Evolutionary conservation across 2,797 vertebrate species (phyloP).

Genomic region (Cuculus canorus): DNA sequence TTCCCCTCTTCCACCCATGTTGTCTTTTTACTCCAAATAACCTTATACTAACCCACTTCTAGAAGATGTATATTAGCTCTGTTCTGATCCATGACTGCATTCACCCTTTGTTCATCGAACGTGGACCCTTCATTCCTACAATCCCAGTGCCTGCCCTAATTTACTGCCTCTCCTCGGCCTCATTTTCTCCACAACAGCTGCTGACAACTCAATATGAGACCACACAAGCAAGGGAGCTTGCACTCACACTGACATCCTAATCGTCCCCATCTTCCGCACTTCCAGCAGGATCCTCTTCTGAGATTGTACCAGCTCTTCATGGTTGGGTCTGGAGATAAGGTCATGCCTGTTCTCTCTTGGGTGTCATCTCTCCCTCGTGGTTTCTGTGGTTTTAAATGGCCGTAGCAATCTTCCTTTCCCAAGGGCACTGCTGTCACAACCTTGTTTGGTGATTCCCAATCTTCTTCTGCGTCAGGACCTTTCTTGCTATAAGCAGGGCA

Average conservation of each 20-base stretch:
- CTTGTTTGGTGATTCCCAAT: rapidly evolving
- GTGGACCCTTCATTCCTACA: not conserved
- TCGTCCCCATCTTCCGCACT: not conserved
- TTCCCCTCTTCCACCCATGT: not conserved
- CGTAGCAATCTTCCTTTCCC: not conserved
- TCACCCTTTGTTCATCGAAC: not conserved
- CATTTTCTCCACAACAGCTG: rapidly evolving
- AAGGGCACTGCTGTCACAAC: rapidly evolving
- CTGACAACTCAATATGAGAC: not conserved
- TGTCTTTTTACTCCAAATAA: not conserved
- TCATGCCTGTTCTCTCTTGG: rapidly evolving
- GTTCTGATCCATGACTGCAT: not conserved
- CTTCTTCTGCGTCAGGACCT: not conserved
- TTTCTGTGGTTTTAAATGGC: not conserved
- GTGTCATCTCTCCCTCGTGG: rapidly evolving
- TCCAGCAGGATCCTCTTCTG: not conserved
- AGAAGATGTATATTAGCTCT: not conserved
- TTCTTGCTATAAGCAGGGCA: not conserved
- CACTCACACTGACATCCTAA: rapidly evolving
- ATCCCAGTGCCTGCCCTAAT: rapidly evolving
- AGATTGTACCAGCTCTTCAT: rapidly evolving
- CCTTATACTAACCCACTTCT: not conserved
- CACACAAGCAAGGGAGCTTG: not conserved
- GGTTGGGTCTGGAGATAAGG: not conserved
- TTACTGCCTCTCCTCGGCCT: not conserved